phyloP scores from a whole-genome alignment of 1,140 invertebrate genomes.

The Bursaphelenchus mucronatus region DNA sequence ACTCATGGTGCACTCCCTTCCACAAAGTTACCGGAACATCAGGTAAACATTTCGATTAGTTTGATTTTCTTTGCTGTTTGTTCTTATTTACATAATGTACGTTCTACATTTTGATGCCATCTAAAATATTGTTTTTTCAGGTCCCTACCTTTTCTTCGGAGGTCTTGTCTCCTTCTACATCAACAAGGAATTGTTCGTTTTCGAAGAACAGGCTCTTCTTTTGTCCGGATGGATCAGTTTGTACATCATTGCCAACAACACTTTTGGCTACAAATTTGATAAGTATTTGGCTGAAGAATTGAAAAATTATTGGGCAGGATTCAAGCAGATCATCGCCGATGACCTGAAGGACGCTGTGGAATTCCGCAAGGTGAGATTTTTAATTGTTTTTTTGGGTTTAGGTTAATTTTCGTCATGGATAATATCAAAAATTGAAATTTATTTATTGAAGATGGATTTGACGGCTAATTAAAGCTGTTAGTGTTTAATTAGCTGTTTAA shows the following conservation, averaged over 20 bases:
- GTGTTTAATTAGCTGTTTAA: neutral
- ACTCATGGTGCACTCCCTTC: conserved; percentile 58
- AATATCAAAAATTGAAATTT: neutral
- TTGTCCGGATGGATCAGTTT: conserved; percentile 49
- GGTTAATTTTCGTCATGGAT: neutral
- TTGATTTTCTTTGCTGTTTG: conserved; percentile 17
- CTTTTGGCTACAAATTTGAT: conserved; percentile 53
- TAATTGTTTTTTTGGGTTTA: conserved; percentile 1
- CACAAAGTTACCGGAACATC: conserved; percentile 58
- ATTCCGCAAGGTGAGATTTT: conserved; percentile 50
- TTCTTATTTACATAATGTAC: neutral
- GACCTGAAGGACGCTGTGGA: conserved; percentile 60
- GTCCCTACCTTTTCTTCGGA: conserved; percentile 56
- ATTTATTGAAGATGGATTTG: neutral
- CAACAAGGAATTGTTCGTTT: conserved; percentile 58
- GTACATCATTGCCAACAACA: conserved; percentile 44
- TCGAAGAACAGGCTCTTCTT: conserved; percentile 57
- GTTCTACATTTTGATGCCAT: no score
- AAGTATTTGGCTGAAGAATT: conserved; percentile 40
- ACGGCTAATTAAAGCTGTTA: neutral
- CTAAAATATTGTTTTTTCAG: conserved; percentile 21
- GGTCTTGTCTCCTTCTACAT: conserved; percentile 52
- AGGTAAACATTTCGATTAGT: conserved; percentile 27
- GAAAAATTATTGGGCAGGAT: conserved; percentile 40
- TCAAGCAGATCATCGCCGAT: conserved; percentile 52